Conservation (phyloP, 2,888 invertebrate species). For the Osedax fenrisi region DNA sequence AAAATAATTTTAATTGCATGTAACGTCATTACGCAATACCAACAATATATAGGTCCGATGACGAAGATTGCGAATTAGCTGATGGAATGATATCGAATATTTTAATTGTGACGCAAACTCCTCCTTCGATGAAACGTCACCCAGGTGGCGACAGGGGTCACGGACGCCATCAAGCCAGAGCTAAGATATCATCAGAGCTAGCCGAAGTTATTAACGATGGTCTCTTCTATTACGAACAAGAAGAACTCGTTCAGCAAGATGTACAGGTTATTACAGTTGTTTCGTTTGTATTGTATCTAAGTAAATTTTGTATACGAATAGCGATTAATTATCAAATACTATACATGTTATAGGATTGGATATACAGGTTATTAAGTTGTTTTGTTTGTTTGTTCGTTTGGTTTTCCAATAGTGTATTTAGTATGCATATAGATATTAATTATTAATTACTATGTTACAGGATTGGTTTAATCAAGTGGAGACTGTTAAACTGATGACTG, state of each 20-base stretch:
- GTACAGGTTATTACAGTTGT: slow-evolving; percentile 17
- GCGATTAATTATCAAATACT: no score
- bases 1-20: no score
- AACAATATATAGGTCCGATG: slow-evolving; percentile 38
- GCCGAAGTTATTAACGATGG: slow-evolving; percentile 92
- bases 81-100: slow-evolving; percentile 84
- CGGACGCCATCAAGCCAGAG: slow-evolving; percentile 63
- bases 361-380: no score
- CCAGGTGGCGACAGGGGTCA: slow-evolving; percentile 80
- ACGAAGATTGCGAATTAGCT: slow-evolving; percentile 72
- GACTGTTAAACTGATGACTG: slow-evolving; percentile 75
- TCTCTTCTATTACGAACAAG: slow-evolving; percentile 86
- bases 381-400: no score
- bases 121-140: slow-evolving; percentile 60
- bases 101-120: slow-evolving; percentile 78
- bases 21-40: background rate
- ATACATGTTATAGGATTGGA: no score
- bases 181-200: slow-evolving; percentile 85
- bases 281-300: no score
- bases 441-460: background rate
- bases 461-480: slow-evolving; percentile 44
- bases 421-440: no score
- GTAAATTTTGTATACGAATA: no score
- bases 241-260: slow-evolving; percentile 69
- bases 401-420: no score